Percentiles rank a stretch among this genome's conserved stretches.
Evolutionary conservation across 2,797 vertebrate genomes (phyloP).

Genomic region (Sarcoramphus papa): DNA sequence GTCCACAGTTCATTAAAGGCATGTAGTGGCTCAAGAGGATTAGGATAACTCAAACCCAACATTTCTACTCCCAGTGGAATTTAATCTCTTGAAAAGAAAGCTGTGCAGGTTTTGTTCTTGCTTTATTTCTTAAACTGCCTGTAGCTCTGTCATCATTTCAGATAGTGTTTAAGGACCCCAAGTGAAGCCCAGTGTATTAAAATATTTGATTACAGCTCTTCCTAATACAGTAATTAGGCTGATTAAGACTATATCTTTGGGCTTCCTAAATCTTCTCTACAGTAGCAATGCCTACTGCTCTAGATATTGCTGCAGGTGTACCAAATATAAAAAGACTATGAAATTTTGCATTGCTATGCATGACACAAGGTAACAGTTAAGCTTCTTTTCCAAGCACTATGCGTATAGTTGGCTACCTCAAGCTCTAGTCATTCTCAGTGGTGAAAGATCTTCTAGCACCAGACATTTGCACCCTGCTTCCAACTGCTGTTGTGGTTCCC

Average conservation of each 20-base stretch:
- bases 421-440: not conserved
- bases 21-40: constrained; percentile 42
- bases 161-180: not conserved
- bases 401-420: not conserved
- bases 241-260: not conserved
- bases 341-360: not conserved
- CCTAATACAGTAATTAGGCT: not conserved
- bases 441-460: not conserved
- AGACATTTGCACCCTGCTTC: not conserved
- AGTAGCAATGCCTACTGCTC: not conserved
- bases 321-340: not conserved
- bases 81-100: constrained; percentile 20
- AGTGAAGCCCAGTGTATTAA: not conserved
- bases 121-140: constrained; percentile 13
- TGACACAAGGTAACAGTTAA: not conserved
- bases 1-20: constrained; percentile 43
- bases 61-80: not conserved
- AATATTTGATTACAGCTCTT: not conserved
- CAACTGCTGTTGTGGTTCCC: not conserved
- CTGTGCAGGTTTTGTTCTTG: constrained; percentile 12
- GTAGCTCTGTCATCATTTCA: not conserved
- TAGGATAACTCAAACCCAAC: constrained; percentile 26
- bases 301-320: not conserved
- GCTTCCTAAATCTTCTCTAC: not conserved
- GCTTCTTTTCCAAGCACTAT: not conserved